Conservation (phyloP, 1,140 invertebrate species). For the Halesus radiatus region DNA sequence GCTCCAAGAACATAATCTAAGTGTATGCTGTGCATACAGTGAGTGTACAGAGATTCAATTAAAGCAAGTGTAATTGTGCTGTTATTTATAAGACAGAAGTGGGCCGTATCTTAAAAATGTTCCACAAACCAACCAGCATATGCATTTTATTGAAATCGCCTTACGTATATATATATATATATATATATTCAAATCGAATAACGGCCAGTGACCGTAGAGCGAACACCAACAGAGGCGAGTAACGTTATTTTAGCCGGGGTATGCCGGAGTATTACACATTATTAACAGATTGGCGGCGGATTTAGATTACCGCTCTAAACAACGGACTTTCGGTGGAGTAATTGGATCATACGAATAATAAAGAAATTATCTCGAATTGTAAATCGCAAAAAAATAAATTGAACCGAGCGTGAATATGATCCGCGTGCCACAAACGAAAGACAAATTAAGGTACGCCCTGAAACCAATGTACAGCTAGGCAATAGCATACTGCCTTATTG, state of each 20-base stretch:
- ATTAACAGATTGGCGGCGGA: neutral
- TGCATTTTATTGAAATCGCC: conserved; percentile 19
- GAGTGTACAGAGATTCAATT: too few relatives aligned
- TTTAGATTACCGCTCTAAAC: conserved; percentile 25
- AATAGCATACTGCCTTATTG: too few relatives aligned
- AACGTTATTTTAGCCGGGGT: conserved; percentile 4
- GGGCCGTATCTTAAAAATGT: too few relatives aligned
- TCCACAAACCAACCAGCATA: neutral
- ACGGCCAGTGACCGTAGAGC: conserved; percentile 21
- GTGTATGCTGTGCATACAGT: too few relatives aligned
- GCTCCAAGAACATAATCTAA: too few relatives aligned
- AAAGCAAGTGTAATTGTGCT: too few relatives aligned
- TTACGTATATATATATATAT: too few relatives aligned
- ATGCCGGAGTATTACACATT: neutral
- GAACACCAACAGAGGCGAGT: conserved; percentile 11
- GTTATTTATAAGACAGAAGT: too few relatives aligned
- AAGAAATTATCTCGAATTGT: conserved; percentile 34
- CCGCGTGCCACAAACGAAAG: conserved; percentile 1
- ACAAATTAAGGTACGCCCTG: too few relatives aligned
- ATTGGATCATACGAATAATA: conserved; percentile 35
- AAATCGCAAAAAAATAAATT: conserved; percentile 32
- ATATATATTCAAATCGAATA: conserved; percentile 42
- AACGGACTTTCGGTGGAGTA: conserved; percentile 16
- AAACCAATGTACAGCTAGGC: too few relatives aligned
- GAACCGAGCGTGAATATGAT: conserved; percentile 14